Evolutionary conservation across 1,140 invertebrate species (phyloP).

Genomic region (Aphelinus atriplicis): DNA sequence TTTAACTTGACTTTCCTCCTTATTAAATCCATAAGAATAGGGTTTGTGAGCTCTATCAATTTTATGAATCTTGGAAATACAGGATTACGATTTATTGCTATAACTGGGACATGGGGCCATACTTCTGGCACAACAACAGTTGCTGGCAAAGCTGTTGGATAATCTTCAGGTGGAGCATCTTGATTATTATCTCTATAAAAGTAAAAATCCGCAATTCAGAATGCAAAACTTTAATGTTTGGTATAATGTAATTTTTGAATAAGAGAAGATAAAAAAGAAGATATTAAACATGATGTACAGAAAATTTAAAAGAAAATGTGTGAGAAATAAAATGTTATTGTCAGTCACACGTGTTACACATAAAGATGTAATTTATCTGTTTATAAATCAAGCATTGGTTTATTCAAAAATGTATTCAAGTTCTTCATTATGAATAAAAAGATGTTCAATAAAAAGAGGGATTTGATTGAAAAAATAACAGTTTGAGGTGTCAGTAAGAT

Average conservation of each 20-base stretch:
- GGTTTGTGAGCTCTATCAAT: slow-evolving; percentile 92
- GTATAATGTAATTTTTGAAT: no score
- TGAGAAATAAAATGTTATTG: background rate
- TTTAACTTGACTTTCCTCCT: slow-evolving; percentile 94
- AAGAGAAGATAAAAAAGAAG: background rate
- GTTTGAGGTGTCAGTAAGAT: background rate
- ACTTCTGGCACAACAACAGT: slow-evolving; percentile 95
- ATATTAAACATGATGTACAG: slow-evolving; percentile 7
- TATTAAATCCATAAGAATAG: slow-evolving; percentile 88
- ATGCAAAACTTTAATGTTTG: background rate
- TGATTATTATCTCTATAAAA: slow-evolving; percentile 49
- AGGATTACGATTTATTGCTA: slow-evolving; percentile 93
- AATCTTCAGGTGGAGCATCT: slow-evolving; percentile 48
- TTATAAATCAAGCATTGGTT: no score
- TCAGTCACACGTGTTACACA: background rate
- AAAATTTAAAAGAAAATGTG: background rate
- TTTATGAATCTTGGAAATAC: slow-evolving; percentile 99
- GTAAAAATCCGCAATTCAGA: background rate
- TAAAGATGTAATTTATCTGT: no score
- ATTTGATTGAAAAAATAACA: background rate
- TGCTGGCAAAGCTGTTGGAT: slow-evolving; percentile 73
- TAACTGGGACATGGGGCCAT: slow-evolving; percentile 94
- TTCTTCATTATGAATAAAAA: no score
- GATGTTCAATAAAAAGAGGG: no score
- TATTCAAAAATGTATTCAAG: no score